These are phyloP conservation scores for Rhyzopertha dominica DNA, from an alignment of 1,140 invertebrate genomes.

Conservation along the genomic window DNA sequence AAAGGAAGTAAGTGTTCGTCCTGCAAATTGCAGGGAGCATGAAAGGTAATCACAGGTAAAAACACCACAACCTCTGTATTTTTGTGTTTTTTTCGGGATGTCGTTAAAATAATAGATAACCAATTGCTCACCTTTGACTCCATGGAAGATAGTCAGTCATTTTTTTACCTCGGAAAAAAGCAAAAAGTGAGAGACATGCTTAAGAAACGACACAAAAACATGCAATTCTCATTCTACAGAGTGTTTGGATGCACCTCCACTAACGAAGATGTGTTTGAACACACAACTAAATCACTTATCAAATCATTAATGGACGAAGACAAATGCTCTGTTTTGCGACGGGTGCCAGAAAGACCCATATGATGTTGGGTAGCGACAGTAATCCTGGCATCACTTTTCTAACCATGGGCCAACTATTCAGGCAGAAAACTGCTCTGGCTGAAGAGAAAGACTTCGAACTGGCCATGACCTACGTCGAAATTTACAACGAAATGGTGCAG, in stretches of 20 bases:
- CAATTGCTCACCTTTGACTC: constrained; percentile 85
- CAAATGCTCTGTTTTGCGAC: constrained; percentile 93
- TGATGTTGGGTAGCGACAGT: constrained; percentile 85
- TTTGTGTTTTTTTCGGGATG: constrained; percentile 46
- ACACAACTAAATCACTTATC: constrained; percentile 74
- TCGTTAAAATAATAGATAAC: constrained; percentile 71
- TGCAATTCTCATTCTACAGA: constrained; percentile 82
- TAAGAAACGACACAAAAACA: constrained; percentile 77
- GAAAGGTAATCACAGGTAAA: constrained; percentile 39
- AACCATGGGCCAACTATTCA: constrained; percentile 86
- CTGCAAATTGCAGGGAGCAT: constrained; percentile 62
- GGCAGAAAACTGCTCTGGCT: constrained; percentile 67
- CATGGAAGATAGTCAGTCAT: constrained; percentile 71
- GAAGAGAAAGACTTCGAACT: constrained; percentile 69
- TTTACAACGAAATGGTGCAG: constrained; percentile 95
- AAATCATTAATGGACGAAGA: constrained; percentile 73
- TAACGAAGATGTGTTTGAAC: constrained; percentile 72
- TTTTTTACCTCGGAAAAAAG: constrained; percentile 75
- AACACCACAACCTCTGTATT: too few relatives aligned
- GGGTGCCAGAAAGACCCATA: constrained; percentile 95
- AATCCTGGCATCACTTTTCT: constrained; percentile 88
- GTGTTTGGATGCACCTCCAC: constrained; percentile 65
- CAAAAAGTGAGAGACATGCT: constrained; percentile 74
- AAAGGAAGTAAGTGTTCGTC: constrained; percentile 60
- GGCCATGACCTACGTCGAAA: constrained; percentile 71